Conservation (phyloP, 2,113 vertebrate genomes). For the Salvelinus fontinalis region DNA sequence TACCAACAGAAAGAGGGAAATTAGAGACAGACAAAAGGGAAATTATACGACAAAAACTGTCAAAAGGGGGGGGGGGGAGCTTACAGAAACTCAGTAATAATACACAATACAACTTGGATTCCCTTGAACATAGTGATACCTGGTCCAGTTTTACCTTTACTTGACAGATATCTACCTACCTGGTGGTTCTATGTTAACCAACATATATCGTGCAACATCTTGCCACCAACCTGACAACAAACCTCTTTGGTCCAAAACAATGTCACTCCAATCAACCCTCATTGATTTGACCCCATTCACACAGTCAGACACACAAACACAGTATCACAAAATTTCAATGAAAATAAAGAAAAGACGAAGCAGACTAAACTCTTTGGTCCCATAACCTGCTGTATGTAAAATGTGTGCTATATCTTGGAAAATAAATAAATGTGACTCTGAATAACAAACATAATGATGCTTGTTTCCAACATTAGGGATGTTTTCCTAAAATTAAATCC, state of each 20-base stretch:
- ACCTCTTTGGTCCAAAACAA: too few relatives aligned
- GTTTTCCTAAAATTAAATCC: too few relatives aligned
- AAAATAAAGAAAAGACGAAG: too few relatives aligned
- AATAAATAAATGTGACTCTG: too few relatives aligned
- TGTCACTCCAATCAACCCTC: conserved; percentile 18
- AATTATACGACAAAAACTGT: conserved; percentile 3
- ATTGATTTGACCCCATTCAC: neutral
- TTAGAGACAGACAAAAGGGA: conserved; percentile 20
- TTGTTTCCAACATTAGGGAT: too few relatives aligned
- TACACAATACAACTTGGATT: neutral
- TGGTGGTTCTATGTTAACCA: neutral
- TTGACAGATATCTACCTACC: neutral
- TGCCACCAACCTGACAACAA: neutral
- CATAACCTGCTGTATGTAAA: too few relatives aligned
- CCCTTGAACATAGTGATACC: neutral
- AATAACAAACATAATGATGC: too few relatives aligned
- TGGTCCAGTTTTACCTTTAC: neutral
- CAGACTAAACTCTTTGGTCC: too few relatives aligned
- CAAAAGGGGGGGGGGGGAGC: conserved; percentile 39
- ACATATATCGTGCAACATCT: neutral
- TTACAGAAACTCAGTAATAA: conserved; percentile 3
- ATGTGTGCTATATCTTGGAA: too few relatives aligned
- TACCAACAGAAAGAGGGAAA: conserved; percentile 73
- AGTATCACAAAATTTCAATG: too few relatives aligned
- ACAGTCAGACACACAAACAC: conserved; percentile 39